A percentile compares a stretch with the other conserved stretches of the same genome.
phyloP scores from a whole-genome alignment of 2,888 invertebrate genomes.

The Orgyia antiqua region DNA sequence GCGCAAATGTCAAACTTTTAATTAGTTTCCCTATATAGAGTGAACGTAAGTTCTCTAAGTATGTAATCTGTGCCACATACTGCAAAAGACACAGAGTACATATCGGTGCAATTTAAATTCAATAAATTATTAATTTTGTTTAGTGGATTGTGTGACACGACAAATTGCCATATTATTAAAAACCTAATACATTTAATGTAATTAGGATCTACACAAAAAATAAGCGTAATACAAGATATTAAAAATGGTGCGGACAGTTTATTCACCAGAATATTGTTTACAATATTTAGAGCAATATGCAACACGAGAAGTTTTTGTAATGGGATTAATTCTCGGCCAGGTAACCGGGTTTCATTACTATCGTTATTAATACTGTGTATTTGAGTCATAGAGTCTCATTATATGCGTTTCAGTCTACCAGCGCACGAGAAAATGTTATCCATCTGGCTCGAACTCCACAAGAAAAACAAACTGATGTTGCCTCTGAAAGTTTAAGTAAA shows the following conservation, averaged over 20 bases:
- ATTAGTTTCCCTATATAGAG: too few species aligned
- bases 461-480: constrained; percentile 53
- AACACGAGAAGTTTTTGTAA: constrained; percentile 79
- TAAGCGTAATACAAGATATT: too few species aligned
- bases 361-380: neutral
- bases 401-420: constrained; percentile 70
- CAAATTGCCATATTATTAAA: too few species aligned
- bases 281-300: constrained; percentile 82
- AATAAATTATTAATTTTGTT: too few species aligned
- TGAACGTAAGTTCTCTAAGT: too few species aligned
- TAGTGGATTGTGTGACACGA: too few species aligned
- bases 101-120: too few species aligned
- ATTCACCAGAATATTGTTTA: constrained; percentile 83
- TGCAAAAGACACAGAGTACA: too few species aligned
- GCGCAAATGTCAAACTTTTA: too few species aligned
- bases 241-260: constrained; percentile 83
- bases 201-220: too few species aligned
- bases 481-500: constrained; percentile 46
- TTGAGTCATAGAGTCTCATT: neutral
- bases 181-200: too few species aligned
- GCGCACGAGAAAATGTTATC: constrained; percentile 85
- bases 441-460: constrained; percentile 89
- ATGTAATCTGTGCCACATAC: too few species aligned
- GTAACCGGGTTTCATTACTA: constrained; percentile 61
- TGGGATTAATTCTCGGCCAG: constrained; percentile 89